A percentile compares a stretch with the other conserved stretches of the same genome.
phyloP scores from a whole-genome alignment of 2,113 vertebrate species.

The Burhinus bistriatus region DNA sequence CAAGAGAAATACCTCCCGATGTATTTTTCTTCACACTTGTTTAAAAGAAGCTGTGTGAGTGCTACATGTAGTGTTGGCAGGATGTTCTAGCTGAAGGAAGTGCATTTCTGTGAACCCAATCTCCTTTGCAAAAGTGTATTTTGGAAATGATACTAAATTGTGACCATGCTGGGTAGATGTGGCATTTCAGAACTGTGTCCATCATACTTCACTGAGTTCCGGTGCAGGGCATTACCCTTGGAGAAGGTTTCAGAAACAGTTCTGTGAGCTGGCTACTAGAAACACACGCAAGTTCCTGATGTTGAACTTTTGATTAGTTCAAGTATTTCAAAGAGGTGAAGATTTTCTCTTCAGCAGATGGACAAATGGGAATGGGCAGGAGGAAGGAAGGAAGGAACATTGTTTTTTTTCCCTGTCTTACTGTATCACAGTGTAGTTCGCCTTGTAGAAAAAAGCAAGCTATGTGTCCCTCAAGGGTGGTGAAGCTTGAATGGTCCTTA shows the following conservation, averaged over 20 bases:
- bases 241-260: background rate
- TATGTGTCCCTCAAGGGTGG: background rate
- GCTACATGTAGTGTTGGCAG: background rate
- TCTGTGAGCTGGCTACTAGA: background rate
- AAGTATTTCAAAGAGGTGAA: background rate
- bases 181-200: background rate
- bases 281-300: background rate
- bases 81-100: background rate
- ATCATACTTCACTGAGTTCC: background rate
- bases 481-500: background rate
- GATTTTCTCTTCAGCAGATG: background rate
- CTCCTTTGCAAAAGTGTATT: background rate
- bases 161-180: background rate
- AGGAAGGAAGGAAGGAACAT: background rate
- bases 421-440: background rate
- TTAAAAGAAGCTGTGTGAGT: background rate
- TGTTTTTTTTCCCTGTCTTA: background rate
- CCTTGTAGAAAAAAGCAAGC: background rate
- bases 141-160: background rate
- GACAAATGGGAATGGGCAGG: background rate
- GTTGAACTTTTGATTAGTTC: background rate
- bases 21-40: background rate
- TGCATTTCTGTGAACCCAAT: background rate
- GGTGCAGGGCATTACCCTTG: background rate
- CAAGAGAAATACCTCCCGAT: background rate